A percentile compares a stretch with the other conserved stretches of the same genome.
phyloP scores from a whole-genome alignment of 2,113 vertebrate genomes.

The Etheostoma cragini region DNA sequence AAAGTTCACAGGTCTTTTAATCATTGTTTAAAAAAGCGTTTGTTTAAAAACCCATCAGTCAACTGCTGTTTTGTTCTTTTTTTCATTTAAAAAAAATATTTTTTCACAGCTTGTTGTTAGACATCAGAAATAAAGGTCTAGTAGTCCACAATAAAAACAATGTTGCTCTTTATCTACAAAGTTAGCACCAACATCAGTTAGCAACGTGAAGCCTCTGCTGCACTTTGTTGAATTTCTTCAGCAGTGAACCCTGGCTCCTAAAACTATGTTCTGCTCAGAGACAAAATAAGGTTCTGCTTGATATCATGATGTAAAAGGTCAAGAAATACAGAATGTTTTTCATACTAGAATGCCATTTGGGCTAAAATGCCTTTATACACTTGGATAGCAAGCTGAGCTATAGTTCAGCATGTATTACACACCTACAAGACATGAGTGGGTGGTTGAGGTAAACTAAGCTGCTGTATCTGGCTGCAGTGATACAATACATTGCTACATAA shows the following conservation, averaged over 20 bases:
- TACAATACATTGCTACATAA: not conserved
- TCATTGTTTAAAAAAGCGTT: not conserved
- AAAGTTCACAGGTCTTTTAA: not conserved
- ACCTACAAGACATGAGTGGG: not conserved
- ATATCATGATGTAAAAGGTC: not conserved
- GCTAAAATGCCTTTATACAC: not conserved
- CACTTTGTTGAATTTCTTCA: not conserved
- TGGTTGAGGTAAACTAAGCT: not conserved
- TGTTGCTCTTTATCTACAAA: not conserved
- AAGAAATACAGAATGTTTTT: not conserved
- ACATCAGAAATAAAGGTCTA: not conserved
- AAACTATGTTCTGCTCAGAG: not conserved
- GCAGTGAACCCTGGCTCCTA: not conserved
- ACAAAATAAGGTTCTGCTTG: not conserved
- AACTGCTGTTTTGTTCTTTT: not conserved
- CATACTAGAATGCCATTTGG: not conserved
- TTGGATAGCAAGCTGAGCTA: not conserved
- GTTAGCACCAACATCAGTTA: not conserved
- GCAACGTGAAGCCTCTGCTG: too few species aligned
- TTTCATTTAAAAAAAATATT: not conserved
- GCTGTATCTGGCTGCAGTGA: not conserved
- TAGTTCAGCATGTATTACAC: not conserved
- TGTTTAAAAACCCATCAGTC: too few species aligned
- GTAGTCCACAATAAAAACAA: not conserved
- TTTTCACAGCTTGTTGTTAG: not conserved